These are phyloP conservation scores for Balanococcus diminutus DNA, from an alignment of 2,888 invertebrate species.

Conservation along the genomic window DNA sequence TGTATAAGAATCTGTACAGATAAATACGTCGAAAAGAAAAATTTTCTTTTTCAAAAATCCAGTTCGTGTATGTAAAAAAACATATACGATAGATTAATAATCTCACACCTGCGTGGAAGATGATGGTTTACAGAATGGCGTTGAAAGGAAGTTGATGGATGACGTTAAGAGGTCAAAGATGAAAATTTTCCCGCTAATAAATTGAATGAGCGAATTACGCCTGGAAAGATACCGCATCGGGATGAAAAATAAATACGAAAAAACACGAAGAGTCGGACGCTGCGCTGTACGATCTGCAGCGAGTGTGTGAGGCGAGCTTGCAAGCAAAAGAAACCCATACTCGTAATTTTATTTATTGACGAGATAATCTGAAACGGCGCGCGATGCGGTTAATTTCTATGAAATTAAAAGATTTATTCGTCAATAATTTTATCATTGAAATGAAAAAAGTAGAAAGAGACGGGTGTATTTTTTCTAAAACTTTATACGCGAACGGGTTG, in stretches of 20 bases:
- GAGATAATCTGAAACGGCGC: background rate
- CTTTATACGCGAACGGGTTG: background rate
- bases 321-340: too few species aligned
- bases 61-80: too few species aligned
- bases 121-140: too few species aligned
- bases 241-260: too few species aligned
- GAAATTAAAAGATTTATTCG: constrained; percentile 22
- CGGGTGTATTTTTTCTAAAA: background rate
- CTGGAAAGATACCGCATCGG: background rate
- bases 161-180: background rate
- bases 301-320: too few species aligned
- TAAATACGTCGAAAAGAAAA: too few species aligned
- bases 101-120: too few species aligned
- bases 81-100: too few species aligned
- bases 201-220: background rate
- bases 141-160: background rate
- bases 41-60: too few species aligned
- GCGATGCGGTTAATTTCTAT: background rate
- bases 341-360: constrained; percentile 29
- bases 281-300: too few species aligned
- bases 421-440: constrained; percentile 26
- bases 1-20: too few species aligned
- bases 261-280: too few species aligned
- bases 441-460: background rate
- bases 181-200: background rate